phyloP scores from a whole-genome alignment of 2,888 invertebrate species.

The Eurytoma adleriae region DNA sequence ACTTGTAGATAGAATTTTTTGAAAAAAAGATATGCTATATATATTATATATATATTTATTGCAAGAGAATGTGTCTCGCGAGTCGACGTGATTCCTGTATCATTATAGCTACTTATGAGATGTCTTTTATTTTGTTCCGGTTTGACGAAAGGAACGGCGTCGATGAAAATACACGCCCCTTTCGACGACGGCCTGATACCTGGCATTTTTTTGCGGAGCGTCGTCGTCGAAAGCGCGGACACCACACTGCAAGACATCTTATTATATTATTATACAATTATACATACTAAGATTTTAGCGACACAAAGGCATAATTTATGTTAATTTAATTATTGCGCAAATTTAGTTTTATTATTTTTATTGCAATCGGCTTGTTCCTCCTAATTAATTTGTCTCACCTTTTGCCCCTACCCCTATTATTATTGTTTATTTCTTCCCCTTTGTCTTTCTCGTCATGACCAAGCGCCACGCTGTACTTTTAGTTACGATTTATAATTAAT shows the following conservation, averaged over 20 bases:
- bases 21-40: slow-evolving; percentile 39
- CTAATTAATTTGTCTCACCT: slow-evolving; percentile 39
- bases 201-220: neutral
- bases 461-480: slow-evolving; percentile 61
- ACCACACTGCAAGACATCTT: slow-evolving; percentile 18
- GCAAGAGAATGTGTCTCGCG: slow-evolving; percentile 40
- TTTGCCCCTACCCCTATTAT: slow-evolving; percentile 18
- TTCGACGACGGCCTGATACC: slow-evolving; percentile 22
- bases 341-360: slow-evolving; percentile 51
- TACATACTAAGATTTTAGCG: slow-evolving; percentile 36
- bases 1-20: slow-evolving; percentile 55
- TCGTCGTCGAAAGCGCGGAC: slow-evolving; percentile 22
- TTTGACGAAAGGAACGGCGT: slow-evolving; percentile 14
- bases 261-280: slow-evolving; percentile 35
- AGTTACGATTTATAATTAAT: slow-evolving; percentile 60
- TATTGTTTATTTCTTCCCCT: slow-evolving; percentile 8
- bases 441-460: slow-evolving; percentile 37
- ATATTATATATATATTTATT: slow-evolving; percentile 53
- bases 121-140: slow-evolving; percentile 35
- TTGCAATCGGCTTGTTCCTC: slow-evolving; percentile 52
- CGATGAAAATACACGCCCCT: slow-evolving; percentile 17
- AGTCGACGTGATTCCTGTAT: slow-evolving; percentile 37
- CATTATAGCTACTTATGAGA: slow-evolving; percentile 26
- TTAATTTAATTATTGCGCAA: slow-evolving; percentile 45
- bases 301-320: slow-evolving; percentile 32